A percentile compares a stretch with the other conserved stretches of the same genome.
Conservation (phyloP, 2,113 vertebrate species). For the Columba janthina region DNA sequence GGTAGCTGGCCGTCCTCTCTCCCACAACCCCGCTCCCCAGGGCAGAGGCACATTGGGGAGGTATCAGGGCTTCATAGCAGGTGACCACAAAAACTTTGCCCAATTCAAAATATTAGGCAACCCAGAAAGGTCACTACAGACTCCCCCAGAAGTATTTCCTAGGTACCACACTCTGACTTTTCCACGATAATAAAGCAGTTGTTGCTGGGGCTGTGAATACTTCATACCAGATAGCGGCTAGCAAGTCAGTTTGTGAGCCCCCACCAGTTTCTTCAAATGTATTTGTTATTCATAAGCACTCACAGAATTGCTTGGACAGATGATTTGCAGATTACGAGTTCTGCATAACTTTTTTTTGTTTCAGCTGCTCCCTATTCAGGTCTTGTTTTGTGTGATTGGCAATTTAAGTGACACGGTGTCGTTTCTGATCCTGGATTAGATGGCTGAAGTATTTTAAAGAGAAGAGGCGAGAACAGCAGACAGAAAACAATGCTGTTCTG, state of each 20-base stretch:
- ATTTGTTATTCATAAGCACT: neutral
- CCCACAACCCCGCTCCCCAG: neutral
- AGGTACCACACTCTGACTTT: neutral
- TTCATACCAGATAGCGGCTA: neutral
- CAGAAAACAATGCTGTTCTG: neutral
- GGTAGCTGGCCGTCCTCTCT: neutral
- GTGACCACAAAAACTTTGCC: neutral
- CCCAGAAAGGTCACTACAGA: neutral
- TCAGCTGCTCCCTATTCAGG: neutral
- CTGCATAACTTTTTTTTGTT: neutral
- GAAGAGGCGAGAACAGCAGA: neutral
- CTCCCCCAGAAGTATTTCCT: neutral
- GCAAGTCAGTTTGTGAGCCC: neutral
- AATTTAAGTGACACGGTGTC: neutral
- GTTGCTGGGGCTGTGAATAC: neutral
- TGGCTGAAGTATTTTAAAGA: conserved; percentile 38
- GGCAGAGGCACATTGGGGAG: neutral
- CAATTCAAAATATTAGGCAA: neutral
- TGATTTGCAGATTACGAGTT: neutral
- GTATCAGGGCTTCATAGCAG: neutral
- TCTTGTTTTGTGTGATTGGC: neutral
- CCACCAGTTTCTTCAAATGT: neutral
- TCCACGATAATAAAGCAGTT: neutral
- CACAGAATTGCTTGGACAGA: neutral
- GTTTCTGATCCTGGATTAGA: conserved; percentile 29